Conservation (phyloP, 2,888 invertebrate genomes). For the Megalurothrips usitatus region DNA sequence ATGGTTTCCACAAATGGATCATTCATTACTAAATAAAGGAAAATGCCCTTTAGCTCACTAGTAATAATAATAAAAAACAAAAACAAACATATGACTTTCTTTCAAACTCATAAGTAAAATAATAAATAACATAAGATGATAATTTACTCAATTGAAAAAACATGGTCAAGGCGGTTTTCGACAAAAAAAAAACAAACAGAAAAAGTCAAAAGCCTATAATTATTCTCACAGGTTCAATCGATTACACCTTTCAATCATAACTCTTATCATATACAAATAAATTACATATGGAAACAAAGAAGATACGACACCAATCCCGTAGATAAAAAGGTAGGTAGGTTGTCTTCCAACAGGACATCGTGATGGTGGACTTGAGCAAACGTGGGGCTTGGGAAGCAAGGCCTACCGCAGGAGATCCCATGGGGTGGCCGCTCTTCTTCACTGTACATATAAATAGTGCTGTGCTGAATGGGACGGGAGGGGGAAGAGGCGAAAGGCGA, state of each 20-base stretch:
- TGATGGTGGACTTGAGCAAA: conserved; percentile 21
- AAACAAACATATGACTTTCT: conserved; percentile 25
- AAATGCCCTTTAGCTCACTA: conserved; percentile 10
- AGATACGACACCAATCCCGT: conserved; percentile 19
- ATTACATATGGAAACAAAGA: conserved; percentile 23
- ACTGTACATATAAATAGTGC: conserved; percentile 21
- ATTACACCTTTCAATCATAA: conserved; percentile 14
- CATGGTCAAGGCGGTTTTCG: conserved; percentile 16
- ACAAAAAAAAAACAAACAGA: conserved; percentile 1
- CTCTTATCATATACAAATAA: conserved; percentile 13
- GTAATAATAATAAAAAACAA: conserved; percentile 22
- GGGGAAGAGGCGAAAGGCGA: background rate
- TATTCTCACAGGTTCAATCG: conserved; percentile 26
- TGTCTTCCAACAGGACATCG: conserved; percentile 5
- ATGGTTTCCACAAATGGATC: conserved; percentile 16
- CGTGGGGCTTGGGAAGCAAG: background rate
- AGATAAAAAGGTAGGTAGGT: conserved; percentile 15
- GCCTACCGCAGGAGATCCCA: conserved; percentile 19
- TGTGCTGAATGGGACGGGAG: background rate
- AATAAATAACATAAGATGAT: conserved; percentile 25
- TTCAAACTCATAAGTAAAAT: conserved; percentile 25
- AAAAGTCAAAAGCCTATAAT: conserved; percentile 23
- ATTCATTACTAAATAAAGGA: conserved; percentile 14
- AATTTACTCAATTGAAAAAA: conserved; percentile 19
- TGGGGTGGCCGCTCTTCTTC: conserved; percentile 16